Evolutionary conservation across 2,797 vertebrate genomes (phyloP), one percentile per base, ranked within the genome.

Genomic region (Coranthus polyacanthus): DNA sequence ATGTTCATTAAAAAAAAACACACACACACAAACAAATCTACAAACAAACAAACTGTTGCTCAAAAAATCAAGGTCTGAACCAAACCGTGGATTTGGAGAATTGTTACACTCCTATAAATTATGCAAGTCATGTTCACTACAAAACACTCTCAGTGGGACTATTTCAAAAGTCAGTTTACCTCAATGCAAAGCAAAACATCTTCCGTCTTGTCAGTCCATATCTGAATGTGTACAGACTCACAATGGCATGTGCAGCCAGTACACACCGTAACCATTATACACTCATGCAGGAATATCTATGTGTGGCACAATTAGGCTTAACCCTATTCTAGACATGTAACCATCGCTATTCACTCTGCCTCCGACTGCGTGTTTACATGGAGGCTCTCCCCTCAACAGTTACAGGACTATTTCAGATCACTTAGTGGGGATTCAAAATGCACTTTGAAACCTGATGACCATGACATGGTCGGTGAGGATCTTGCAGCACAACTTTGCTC

Each of bases 1-100:
- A 29, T 29, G 2, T 29, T 29, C 26, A 2, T 29, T 1, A 29
- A 29, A 3, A 5, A 29, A 29, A 4, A 29, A 4, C 2, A 2
- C n/a, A n/a, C n/a, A n/a, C n/a, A n/a, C n/a, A n/a, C n/a, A n/a
- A n/a, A n/a, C n/a, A n/a, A n/a, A n/a, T n/a, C n/a, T n/a, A n/a
- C n/a, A n/a, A n/a, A n/a, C n/a, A 29, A 29, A n/a, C 60, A 68
- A 44, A 62, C 24, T 55, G 45, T 70, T 42, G 61, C 55, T 73
- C 46, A 67, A 63, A 54, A 29, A 29, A 29, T 4, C 3, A 29
- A 29, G 26, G 26, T 29, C 9, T 29, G 26, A 3, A 29, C 26
- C 1, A 7, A 29, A 29, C 26, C 26, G 9, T 29, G 6, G 26
- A 8, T 29, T 29, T 29, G 6, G 26, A 29, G 6, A 29, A 29